Evolutionary conservation across 2,113 vertebrate species (phyloP).

Genomic region (Sander lucioperca): DNA sequence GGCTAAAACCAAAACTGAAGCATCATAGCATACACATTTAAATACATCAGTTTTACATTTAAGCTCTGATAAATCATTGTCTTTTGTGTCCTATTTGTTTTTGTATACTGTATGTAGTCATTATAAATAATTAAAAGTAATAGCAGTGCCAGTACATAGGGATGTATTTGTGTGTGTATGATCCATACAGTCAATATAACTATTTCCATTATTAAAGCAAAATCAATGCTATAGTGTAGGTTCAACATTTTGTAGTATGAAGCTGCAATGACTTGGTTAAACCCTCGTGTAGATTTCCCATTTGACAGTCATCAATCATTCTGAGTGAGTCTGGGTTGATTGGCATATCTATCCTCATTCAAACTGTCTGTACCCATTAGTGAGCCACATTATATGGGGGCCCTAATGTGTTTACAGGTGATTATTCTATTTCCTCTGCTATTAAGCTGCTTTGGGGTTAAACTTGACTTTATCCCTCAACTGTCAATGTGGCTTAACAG

Average conservation of each 20-base stretch:
- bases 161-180: background rate
- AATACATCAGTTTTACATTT: background rate
- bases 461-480: slow-evolving; percentile 36
- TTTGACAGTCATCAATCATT: slow-evolving; percentile 80
- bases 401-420: slow-evolving; percentile 60
- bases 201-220: background rate
- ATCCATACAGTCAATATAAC: background rate
- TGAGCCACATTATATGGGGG: slow-evolving; percentile 41
- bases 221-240: background rate
- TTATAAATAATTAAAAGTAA: background rate
- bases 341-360: slow-evolving; percentile 82
- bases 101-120: background rate
- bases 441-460: slow-evolving; percentile 42
- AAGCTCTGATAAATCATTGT: background rate
- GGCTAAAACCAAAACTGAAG: background rate
- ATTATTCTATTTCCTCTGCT: slow-evolving; percentile 53
- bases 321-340: slow-evolving; percentile 60
- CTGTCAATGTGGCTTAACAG: slow-evolving; percentile 46
- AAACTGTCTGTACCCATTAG: slow-evolving; percentile 78
- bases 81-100: background rate
- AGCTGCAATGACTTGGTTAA: slow-evolving; percentile 11
- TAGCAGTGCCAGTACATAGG: no score
- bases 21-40: background rate
- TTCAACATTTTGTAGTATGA: background rate
- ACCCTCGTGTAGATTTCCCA: slow-evolving; percentile 46